Conservation (phyloP, 2,888 invertebrate species). For the Celastrina argiolus region DNA sequence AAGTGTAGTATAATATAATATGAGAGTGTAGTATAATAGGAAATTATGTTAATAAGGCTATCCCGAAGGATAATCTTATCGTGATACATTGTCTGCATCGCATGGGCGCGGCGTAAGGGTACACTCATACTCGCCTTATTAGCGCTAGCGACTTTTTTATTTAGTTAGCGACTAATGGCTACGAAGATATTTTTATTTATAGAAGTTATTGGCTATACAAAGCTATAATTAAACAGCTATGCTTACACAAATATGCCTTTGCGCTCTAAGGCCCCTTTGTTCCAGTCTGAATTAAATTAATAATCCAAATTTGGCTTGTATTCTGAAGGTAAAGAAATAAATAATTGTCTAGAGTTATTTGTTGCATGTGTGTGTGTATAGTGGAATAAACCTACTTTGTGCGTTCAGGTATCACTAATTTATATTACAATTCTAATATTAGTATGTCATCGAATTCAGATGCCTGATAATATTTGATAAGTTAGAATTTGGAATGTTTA, state of each 20-base stretch:
- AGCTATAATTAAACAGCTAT: not conserved
- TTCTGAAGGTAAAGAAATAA: too few relatives aligned
- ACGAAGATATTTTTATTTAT: not conserved
- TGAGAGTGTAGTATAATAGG: slow-evolving; percentile 36
- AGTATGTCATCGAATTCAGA: not conserved
- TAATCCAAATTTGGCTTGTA: too few relatives aligned
- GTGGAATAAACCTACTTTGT: too few relatives aligned
- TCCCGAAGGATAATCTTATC: slow-evolving; percentile 50
- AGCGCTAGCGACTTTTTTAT: not conserved
- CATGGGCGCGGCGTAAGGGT: slow-evolving; percentile 31
- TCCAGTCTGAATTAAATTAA: too few relatives aligned
- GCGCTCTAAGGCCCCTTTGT: too few relatives aligned
- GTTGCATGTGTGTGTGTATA: too few relatives aligned
- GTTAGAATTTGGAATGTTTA: not conserved
- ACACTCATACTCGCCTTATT: slow-evolving; percentile 16
- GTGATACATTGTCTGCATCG: slow-evolving; percentile 56
- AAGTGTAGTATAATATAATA: slow-evolving; percentile 35
- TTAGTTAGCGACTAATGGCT: not conserved
- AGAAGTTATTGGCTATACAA: not conserved
- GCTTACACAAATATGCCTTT: not conserved
- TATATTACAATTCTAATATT: too few relatives aligned
- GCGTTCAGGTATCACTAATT: not conserved
- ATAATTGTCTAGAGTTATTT: too few relatives aligned
- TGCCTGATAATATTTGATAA: not conserved
- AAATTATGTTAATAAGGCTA: slow-evolving; percentile 46